Evolutionary conservation across 2,113 vertebrate species (phyloP).

Genomic region (Oenanthe oenanthe): DNA sequence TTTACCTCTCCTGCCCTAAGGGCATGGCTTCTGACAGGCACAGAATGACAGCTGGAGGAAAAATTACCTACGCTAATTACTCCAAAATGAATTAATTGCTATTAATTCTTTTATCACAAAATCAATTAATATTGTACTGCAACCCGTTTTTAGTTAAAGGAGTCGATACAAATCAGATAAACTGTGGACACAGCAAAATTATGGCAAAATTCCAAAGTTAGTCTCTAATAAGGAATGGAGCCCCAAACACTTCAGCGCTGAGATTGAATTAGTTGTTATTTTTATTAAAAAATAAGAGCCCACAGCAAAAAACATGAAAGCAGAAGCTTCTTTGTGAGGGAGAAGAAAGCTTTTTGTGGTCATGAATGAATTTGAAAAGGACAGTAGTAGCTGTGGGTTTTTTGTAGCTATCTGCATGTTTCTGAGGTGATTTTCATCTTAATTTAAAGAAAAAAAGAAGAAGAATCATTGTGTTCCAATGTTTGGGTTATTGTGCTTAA

Average conservation of each 20-base stretch:
- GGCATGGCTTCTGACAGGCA: constrained; percentile 20
- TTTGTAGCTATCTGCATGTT: background rate
- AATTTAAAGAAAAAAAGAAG: background rate
- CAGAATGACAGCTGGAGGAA: constrained; percentile 11
- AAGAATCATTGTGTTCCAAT: background rate
- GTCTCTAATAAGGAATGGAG: constrained; percentile 19
- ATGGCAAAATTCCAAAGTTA: constrained; percentile 50
- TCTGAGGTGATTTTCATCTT: constrained; percentile 1
- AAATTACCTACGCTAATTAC: constrained; percentile 55
- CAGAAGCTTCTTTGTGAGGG: background rate
- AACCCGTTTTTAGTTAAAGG: constrained; percentile 70
- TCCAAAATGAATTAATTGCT: constrained; percentile 65
- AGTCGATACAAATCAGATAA: constrained; percentile 68
- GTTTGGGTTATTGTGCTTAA: background rate
- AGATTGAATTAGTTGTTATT: constrained; percentile 47
- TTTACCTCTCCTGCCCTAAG: constrained; percentile 21
- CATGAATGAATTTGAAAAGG: background rate
- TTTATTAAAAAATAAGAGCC: constrained; percentile 35
- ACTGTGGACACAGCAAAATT: constrained; percentile 42
- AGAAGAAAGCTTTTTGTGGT: background rate
- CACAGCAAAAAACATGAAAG: background rate
- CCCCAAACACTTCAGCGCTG: background rate
- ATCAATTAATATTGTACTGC: constrained; percentile 70
- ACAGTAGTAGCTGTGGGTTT: background rate
- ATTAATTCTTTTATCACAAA: constrained; percentile 75